Evolutionary conservation across 2,888 invertebrate species (phyloP).

Genomic region (Nysson spinosus): DNA sequence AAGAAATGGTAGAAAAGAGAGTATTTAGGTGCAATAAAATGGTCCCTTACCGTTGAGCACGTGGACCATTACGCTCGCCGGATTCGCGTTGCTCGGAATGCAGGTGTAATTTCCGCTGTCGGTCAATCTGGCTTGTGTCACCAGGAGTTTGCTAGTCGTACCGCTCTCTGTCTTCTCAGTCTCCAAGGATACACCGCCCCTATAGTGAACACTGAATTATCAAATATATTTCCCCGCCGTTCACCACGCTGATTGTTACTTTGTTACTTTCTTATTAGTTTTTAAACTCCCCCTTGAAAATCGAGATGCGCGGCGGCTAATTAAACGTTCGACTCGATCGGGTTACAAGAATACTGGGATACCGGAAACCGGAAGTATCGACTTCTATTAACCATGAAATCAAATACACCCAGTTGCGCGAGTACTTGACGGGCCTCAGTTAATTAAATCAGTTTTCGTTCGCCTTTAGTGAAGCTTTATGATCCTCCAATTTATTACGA

Average conservation of each 20-base stretch:
- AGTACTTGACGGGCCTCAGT: too few species aligned
- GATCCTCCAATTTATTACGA: background rate
- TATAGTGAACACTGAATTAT: constrained; percentile 80
- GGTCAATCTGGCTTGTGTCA: constrained; percentile 89
- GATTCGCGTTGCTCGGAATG: constrained; percentile 84
- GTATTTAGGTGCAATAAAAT: constrained; percentile 20
- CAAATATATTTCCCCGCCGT: constrained; percentile 69
- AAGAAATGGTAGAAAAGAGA: constrained; percentile 3
- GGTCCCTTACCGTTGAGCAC: constrained; percentile 74
- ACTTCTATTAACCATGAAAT: too few species aligned
- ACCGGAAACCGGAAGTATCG: too few species aligned
- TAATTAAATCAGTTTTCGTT: background rate
- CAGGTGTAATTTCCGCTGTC: constrained; percentile 96
- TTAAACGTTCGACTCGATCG: too few species aligned
- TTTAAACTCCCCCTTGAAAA: constrained; percentile 18
- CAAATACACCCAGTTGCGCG: too few species aligned
- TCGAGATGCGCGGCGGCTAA: background rate
- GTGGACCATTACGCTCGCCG: constrained; percentile 76
- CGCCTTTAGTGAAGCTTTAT: background rate
- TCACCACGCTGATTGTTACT: constrained; percentile 43
- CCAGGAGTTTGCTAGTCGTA: constrained; percentile 89
- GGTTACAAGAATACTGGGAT: too few species aligned
- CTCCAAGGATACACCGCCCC: constrained; percentile 91
- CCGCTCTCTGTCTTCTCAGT: constrained; percentile 90
- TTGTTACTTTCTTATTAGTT: constrained; percentile 41